Evolutionary conservation across 2,797 vertebrate species (phyloP).

Genomic region (Myotis vivesi): DNA sequence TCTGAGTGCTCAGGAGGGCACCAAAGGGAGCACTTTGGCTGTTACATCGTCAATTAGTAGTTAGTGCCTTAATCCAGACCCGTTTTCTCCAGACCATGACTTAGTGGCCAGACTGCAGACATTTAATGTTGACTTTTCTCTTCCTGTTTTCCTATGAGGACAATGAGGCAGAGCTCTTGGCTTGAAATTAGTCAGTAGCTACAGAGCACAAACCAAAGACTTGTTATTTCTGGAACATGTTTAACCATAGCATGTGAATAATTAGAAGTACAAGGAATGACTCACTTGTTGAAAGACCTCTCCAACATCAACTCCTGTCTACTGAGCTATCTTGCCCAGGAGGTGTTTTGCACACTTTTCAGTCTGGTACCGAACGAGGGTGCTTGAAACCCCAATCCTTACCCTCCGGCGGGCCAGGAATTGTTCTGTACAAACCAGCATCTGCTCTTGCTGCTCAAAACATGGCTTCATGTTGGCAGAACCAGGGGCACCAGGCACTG

Average conservation of each 20-base stretch:
- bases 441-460: neutral
- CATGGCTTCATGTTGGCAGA: neutral
- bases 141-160: conserved; percentile 70
- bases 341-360: conserved; percentile 53
- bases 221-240: conserved; percentile 76
- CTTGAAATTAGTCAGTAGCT: conserved; percentile 72
- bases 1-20: neutral
- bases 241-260: conserved; percentile 62
- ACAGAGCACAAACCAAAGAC: conserved; percentile 58
- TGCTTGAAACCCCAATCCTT: conserved; percentile 2
- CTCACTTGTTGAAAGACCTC: conserved; percentile 60
- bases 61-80: neutral
- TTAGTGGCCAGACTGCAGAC: conserved; percentile 45
- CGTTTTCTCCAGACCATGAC: neutral
- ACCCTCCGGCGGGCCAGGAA: neutral
- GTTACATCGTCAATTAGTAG: neutral
- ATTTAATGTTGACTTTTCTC: conserved; percentile 54
- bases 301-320: conserved; percentile 42
- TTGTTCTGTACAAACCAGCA: neutral
- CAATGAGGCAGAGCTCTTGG: conserved; percentile 46
- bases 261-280: conserved; percentile 68
- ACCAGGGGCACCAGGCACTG: neutral
- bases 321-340: neutral
- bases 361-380: neutral
- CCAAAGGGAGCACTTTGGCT: neutral